phyloP scores from a whole-genome alignment of 1,140 invertebrate species.

The Bombus soroeensis region DNA sequence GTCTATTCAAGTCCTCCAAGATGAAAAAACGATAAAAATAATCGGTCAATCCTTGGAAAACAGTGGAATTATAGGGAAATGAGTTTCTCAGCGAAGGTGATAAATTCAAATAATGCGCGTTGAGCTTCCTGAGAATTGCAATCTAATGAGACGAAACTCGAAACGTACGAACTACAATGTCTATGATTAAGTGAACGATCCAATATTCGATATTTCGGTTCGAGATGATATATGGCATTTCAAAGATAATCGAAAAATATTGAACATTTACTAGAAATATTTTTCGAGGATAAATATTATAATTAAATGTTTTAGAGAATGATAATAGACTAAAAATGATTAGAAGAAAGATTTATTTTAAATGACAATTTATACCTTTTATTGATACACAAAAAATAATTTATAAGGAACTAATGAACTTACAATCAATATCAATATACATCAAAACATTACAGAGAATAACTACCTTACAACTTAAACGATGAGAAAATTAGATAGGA shows the following conservation, averaged over 20 bases:
- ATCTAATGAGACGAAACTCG: too few relatives aligned
- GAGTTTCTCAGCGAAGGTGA: not conserved
- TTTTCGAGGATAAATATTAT: not conserved
- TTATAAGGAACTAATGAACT: too few relatives aligned
- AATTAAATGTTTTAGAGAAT: not conserved
- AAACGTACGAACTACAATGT: too few relatives aligned
- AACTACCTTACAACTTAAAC: too few relatives aligned
- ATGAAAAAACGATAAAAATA: too few relatives aligned
- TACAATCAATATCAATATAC: too few relatives aligned
- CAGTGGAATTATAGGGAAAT: not conserved
- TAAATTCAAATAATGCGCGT: not conserved
- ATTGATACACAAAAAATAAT: too few relatives aligned
- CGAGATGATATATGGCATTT: not conserved
- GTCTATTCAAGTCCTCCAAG: not conserved
- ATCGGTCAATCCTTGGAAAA: too few relatives aligned
- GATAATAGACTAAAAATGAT: not conserved
- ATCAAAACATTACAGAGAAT: too few relatives aligned
- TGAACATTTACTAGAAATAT: not conserved
- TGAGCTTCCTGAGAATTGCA: not conserved
- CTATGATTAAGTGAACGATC: not conserved
- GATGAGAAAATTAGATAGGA: too few relatives aligned
- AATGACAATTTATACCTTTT: too few relatives aligned
- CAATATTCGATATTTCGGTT: not conserved
- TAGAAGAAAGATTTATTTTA: not conserved
- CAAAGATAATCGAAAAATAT: not conserved